Evolutionary conservation across 2,888 invertebrate species (phyloP).

Genomic region (Scelioninae gen. 1): DNA sequence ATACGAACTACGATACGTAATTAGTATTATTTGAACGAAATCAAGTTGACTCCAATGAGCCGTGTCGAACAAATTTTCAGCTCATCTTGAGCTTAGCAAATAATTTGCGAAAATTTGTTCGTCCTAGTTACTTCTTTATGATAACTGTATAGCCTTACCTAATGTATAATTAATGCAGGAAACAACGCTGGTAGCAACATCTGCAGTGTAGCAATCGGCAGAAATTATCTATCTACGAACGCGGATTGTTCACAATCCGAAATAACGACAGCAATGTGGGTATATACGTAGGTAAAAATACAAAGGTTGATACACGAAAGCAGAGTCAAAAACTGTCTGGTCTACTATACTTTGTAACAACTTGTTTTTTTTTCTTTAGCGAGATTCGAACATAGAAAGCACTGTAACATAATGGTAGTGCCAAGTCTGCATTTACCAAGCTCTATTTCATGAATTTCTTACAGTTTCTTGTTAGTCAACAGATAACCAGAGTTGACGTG

Average conservation of each 20-base stretch:
- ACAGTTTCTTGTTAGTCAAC: conserved; percentile 19
- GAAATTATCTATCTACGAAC: conserved; percentile 60
- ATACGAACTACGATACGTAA: conserved; percentile 49
- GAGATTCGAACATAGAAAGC: conserved; percentile 58
- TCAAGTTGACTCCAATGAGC: conserved; percentile 7
- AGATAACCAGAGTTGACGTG: conserved; percentile 13
- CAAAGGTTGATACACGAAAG: conserved; percentile 46
- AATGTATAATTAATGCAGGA: conserved; percentile 58
- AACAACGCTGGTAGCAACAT: conserved; percentile 66
- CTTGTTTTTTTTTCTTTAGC: conserved; percentile 22
- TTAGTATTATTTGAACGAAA: conserved; percentile 33
- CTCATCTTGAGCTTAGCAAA: no score
- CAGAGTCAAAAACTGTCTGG: conserved; percentile 43
- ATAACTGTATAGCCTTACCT: conserved; percentile 62
- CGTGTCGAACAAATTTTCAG: conserved; percentile 42
- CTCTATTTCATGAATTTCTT: conserved; percentile 36
- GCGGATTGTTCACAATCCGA: conserved; percentile 39
- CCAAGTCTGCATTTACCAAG: conserved; percentile 48
- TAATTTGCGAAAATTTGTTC: conserved; percentile 50
- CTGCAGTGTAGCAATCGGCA: conserved; percentile 60
- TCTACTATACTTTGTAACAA: conserved; percentile 22
- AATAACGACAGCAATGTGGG: conserved; percentile 27
- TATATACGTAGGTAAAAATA: no score
- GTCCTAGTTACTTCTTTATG: conserved; percentile 6
- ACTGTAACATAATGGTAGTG: conserved; percentile 39